Evolutionary conservation across 2,888 invertebrate genomes (phyloP).

Genomic region (Muschampia plurimacula): DNA sequence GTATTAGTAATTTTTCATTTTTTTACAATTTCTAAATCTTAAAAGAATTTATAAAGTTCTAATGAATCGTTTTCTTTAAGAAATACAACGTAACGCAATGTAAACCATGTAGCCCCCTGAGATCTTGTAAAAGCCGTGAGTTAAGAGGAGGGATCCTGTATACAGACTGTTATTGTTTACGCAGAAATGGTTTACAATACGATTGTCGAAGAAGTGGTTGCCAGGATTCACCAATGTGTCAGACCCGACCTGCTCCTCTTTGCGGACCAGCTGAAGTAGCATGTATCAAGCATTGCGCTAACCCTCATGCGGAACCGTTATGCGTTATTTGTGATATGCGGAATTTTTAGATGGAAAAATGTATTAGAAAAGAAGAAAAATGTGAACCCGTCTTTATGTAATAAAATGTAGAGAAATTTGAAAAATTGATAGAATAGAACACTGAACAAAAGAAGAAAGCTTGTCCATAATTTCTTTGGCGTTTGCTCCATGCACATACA

Average conservation of each 20-base stretch:
- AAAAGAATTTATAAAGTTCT: background rate
- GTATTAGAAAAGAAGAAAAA: background rate
- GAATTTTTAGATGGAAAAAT: conserved; percentile 30
- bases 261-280: conserved; percentile 69
- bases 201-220: conserved; percentile 83
- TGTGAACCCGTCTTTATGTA: conserved; percentile 16
- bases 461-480: conserved; percentile 57
- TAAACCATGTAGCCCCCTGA: conserved; percentile 43
- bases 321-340: conserved; percentile 63
- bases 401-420: conserved; percentile 37
- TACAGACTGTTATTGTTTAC: conserved; percentile 83
- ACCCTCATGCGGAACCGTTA: conserved; percentile 73
- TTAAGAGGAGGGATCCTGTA: conserved; percentile 80
- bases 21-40: background rate
- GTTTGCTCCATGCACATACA: conserved; percentile 59
- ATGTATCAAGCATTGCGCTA: conserved; percentile 62
- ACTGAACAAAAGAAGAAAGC: conserved; percentile 34
- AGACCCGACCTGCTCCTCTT: conserved; percentile 62
- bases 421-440: conserved; percentile 50
- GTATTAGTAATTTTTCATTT: background rate
- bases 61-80: conserved; percentile 22
- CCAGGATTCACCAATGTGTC: conserved; percentile 69
- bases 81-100: conserved; percentile 24
- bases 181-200: conserved; percentile 85
- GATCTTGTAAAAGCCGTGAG: conserved; percentile 72